Conservation (phyloP, 2,888 invertebrate genomes). For the Lithophane ornitopus region DNA sequence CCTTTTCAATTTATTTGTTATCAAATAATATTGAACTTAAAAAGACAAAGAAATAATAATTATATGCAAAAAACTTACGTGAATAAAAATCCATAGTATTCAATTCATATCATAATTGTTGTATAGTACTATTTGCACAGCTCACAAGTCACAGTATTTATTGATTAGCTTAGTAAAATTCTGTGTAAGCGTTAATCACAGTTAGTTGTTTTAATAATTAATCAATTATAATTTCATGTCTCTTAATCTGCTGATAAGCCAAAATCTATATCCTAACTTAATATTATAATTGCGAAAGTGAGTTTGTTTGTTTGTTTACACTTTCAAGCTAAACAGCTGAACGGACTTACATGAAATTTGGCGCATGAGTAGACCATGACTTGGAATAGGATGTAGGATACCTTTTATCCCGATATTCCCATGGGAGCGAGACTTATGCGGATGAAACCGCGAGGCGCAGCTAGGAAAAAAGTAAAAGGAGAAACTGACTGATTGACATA, state of each 20-base stretch:
- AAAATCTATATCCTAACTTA: background rate
- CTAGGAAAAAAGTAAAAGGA: too few species aligned
- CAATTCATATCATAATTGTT: background rate
- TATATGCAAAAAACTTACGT: constrained; percentile 1
- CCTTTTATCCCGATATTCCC: too few species aligned
- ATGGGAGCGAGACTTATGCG: too few species aligned
- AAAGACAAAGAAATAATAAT: background rate
- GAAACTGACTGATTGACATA: too few species aligned
- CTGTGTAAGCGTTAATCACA: background rate
- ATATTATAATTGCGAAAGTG: too few species aligned
- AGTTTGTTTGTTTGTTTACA: too few species aligned
- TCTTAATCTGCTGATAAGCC: constrained; percentile 6
- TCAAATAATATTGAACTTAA: background rate
- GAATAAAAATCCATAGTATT: constrained; percentile 8
- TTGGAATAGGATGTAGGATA: too few species aligned
- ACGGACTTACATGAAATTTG: too few species aligned
- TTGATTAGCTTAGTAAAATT: background rate
- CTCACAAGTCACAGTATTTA: background rate
- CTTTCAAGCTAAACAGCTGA: too few species aligned
- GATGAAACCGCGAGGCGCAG: too few species aligned
- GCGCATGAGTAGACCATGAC: too few species aligned
- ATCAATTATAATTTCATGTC: constrained; percentile 13
- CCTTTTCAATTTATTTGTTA: too few species aligned
- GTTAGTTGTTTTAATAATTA: constrained; percentile 2
- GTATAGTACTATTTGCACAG: background rate